Evolutionary conservation across 2,797 vertebrate genomes (phyloP).

Genomic region (Balearica regulorum): DNA sequence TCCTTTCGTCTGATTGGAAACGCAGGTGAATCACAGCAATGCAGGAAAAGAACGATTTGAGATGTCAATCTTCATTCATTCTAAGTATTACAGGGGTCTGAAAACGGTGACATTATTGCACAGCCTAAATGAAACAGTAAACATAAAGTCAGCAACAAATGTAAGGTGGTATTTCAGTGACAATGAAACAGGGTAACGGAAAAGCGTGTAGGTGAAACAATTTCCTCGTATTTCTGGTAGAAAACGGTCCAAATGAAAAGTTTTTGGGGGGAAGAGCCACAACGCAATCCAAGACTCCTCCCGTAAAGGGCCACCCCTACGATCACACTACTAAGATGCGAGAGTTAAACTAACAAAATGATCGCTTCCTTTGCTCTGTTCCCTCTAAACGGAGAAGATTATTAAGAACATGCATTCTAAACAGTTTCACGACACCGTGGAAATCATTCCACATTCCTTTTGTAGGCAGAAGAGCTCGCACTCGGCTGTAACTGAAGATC

Average conservation of each 20-base stretch:
- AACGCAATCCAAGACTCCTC: neutral
- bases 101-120: neutral
- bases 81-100: neutral
- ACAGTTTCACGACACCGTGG: neutral
- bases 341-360: neutral
- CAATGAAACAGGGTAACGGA: neutral
- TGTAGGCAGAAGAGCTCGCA: neutral
- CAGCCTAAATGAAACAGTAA: neutral
- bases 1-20: neutral
- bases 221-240: neutral
- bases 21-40: neutral
- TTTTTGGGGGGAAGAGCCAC: neutral
- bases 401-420: neutral
- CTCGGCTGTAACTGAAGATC: neutral
- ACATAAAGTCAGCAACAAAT: neutral
- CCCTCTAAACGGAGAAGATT: neutral
- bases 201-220: neutral
- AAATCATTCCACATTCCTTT: neutral
- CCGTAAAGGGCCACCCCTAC: rapidly evolving
- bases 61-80: neutral
- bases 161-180: neutral
- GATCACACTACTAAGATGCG: neutral
- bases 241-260: neutral
- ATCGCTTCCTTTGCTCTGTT: neutral
- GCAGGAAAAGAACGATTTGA: neutral